A percentile compares a stretch with the other conserved stretches of the same genome.
Conservation (phyloP, 2,113 vertebrate genomes). For the Myrmophylax atrothorax region DNA sequence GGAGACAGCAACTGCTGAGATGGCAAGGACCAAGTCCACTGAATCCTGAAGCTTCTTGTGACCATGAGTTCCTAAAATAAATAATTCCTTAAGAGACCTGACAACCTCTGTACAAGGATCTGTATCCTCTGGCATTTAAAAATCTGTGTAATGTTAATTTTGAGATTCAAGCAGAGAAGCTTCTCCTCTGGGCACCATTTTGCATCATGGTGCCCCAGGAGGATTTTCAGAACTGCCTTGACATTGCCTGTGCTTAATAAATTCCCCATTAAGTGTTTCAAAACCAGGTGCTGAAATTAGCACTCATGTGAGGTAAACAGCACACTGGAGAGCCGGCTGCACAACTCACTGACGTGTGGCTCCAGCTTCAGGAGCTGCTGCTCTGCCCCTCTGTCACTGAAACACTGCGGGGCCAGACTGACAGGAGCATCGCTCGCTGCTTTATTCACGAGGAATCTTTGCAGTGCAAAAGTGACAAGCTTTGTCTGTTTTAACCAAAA, state of each 20-base stretch:
- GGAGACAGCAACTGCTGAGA: neutral
- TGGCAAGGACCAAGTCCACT: neutral
- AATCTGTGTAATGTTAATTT: neutral
- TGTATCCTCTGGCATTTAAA: neutral
- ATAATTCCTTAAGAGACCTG: neutral
- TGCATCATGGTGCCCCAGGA: neutral
- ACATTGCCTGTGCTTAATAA: neutral
- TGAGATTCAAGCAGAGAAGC: neutral
- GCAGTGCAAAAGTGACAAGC: neutral
- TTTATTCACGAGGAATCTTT: neutral
- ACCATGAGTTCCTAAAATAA: conserved; percentile 15
- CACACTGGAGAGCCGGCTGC: neutral
- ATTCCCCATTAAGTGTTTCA: neutral
- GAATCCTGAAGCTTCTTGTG: conserved; percentile 30
- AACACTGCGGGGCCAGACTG: neutral
- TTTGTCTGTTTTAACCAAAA: neutral
- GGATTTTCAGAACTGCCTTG: conserved; percentile 7
- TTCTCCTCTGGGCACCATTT: neutral
- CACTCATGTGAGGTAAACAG: neutral
- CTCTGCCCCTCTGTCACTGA: neutral
- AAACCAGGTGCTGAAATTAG: conserved; percentile 25
- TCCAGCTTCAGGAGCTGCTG: neutral
- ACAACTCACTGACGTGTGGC: neutral
- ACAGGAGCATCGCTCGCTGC: neutral
- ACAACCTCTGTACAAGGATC: neutral